Percentiles rank a stretch among this genome's conserved stretches.
These are phyloP conservation scores for Cephus nigrinus DNA, from an alignment of 2,888 invertebrate genomes.

Conservation along the genomic window DNA sequence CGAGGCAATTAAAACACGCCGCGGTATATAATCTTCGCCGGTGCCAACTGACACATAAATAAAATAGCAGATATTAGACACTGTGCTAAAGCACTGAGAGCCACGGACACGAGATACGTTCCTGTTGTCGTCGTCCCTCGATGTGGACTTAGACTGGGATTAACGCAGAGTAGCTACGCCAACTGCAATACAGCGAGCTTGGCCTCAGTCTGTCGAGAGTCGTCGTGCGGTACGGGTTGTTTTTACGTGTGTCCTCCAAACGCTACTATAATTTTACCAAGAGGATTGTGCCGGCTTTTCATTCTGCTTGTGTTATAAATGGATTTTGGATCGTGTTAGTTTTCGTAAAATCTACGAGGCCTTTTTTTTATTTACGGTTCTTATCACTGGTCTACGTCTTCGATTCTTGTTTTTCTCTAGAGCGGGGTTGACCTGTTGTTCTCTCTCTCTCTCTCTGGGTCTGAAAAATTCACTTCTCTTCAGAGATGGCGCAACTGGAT, in stretches of 20 bases:
- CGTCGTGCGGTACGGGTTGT: not conserved
- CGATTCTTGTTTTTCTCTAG: not conserved
- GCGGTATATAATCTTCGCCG: not conserved
- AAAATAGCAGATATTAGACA: not conserved
- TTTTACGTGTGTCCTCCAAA: not conserved
- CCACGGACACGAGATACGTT: not conserved
- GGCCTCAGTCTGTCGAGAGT: not conserved
- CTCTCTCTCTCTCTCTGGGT: not conserved
- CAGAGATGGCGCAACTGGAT: conserved; percentile 2
- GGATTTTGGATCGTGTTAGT: not conserved
- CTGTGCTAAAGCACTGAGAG: not conserved
- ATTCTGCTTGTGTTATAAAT: not conserved
- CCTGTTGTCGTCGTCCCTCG: not conserved
- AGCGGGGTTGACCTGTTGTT: not conserved
- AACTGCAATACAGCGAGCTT: not conserved
- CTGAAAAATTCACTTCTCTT: not conserved
- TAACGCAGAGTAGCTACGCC: not conserved
- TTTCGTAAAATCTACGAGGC: not conserved
- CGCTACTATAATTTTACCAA: not conserved
- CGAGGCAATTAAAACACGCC: not conserved
- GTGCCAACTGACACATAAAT: not conserved
- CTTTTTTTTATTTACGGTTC: not conserved
- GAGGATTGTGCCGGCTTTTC: not conserved
- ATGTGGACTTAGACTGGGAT: not conserved
- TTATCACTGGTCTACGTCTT: not conserved